Evolutionary conservation across 2,888 invertebrate genomes (phyloP).

Genomic region (Caenorhabditis panamensis): DNA sequence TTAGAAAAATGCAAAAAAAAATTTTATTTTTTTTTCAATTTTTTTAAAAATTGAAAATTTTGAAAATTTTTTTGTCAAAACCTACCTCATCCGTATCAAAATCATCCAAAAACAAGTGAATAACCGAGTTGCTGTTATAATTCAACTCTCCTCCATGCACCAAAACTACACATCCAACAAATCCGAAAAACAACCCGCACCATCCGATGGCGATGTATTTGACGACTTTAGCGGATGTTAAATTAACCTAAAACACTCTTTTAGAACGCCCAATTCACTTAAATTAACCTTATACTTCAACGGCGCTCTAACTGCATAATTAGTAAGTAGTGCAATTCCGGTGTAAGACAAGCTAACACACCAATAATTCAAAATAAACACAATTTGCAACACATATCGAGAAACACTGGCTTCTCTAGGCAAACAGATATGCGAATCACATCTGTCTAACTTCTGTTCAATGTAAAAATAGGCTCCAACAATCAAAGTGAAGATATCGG

Average conservation of each 20-base stretch:
- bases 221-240: slow-evolving; percentile 48
- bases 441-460: slow-evolving; percentile 47
- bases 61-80: neutral
- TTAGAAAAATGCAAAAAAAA: too few relatives aligned
- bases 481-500: slow-evolving; percentile 60
- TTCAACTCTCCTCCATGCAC: slow-evolving; percentile 49
- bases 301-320: slow-evolving; percentile 70
- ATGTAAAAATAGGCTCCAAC: slow-evolving; percentile 48
- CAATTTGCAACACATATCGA: slow-evolving; percentile 46
- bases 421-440: slow-evolving; percentile 49
- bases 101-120: slow-evolving; percentile 59
- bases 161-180: slow-evolving; percentile 34
- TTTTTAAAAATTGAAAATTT: neutral
- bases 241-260: slow-evolving; percentile 43
- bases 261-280: too few relatives aligned
- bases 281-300: slow-evolving; percentile 68
- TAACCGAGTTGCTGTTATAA: slow-evolving; percentile 55
- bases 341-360: slow-evolving; percentile 67
- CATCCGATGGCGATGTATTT: slow-evolving; percentile 39
- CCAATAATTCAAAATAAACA: slow-evolving; percentile 72
- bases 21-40: neutral
- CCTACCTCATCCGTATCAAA: slow-evolving; percentile 53
- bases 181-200: slow-evolving; percentile 19
- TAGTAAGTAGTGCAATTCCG: slow-evolving; percentile 70
- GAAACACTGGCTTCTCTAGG: slow-evolving; percentile 43